A percentile compares a stretch with the other conserved stretches of the same genome.
Evolutionary conservation across 2,113 vertebrate species (phyloP).

Genomic region (Hippopotamus amphibius): DNA sequence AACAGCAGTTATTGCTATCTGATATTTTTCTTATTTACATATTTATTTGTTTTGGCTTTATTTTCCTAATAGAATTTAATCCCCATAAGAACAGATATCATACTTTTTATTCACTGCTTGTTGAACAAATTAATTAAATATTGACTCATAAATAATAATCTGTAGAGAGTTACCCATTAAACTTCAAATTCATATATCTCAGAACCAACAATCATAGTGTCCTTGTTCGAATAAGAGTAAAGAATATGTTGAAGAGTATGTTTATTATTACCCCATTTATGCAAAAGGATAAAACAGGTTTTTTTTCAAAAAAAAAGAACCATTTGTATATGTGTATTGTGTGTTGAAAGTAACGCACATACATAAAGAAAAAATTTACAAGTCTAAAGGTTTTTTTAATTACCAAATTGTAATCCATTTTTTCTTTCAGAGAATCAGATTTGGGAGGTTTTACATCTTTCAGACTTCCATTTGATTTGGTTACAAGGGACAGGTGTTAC

Average conservation of each 20-base stretch:
- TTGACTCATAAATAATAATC: constrained; percentile 47
- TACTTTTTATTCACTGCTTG: neutral
- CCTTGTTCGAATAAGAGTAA: neutral
- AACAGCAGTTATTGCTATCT: neutral
- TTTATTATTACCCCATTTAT: neutral
- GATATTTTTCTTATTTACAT: constrained; percentile 55
- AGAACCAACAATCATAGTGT: neutral
- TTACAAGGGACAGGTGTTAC: neutral
- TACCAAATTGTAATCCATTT: neutral
- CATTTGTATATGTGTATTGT: neutral
- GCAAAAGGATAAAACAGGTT: constrained; percentile 1
- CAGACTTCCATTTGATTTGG: constrained; percentile 29
- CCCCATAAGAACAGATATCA: neutral
- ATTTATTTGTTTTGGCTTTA: constrained; percentile 31
- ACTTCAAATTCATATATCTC: neutral
- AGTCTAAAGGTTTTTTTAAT: neutral
- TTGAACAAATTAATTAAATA: neutral
- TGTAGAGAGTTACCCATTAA: neutral
- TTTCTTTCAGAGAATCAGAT: neutral
- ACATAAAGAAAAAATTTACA: neutral
- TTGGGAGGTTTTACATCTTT: neutral
- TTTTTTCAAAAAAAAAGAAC: neutral
- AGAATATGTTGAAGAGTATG: neutral
- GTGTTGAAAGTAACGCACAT: neutral
- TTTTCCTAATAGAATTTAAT: constrained; percentile 27